Evolutionary conservation across 2,113 vertebrate species (phyloP), one percentile per base, ranked within the genome.

Genomic region (Anser cygnoides): DNA sequence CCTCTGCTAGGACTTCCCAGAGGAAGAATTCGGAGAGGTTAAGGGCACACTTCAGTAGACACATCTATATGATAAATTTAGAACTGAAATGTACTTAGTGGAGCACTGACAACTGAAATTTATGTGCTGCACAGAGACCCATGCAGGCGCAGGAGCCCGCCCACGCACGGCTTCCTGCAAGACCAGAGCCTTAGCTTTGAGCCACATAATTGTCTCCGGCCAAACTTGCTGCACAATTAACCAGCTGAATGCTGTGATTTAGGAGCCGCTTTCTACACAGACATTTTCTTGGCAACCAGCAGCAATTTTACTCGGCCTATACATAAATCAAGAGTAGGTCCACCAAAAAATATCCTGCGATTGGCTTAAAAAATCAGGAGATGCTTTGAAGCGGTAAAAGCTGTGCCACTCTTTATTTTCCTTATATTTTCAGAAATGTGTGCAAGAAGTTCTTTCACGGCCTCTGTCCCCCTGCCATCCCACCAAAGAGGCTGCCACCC

Each of bases 51-150:
- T 92, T 29, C 76, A 74, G 65, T 62, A 74, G 94, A 84, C 87
- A 93, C 65, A 94, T 80, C 88, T 85, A 33, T 58, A 41, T 59
- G 95, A 84, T 81, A 93, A 90, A 81, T 84, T 96, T 87, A 67
- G 92, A 80, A 70, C 11, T 62, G 79, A 83, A 85, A 55, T 87
- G 82, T 46, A 21, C 68, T 81, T 49, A 71, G 81, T 63, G 57
- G 61, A 87, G 52, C 73, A 35, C 55, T 31, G 87, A 80, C 76
- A 84, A 62, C 70, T 70, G 16, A 70, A 63, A 81, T 92, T 37
- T 33, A 66, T 77, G 59, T 50, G 35, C 83, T 84, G 71, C 55
- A 33, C 37, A 29, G 75, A 90, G 89, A 66, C 19, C 68, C 50
- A 11, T 14, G 8, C 39, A 63, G 76, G 83, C 5, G 0, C 44